These are phyloP conservation scores for Oryzias curvinotus DNA, from an alignment of 2,113 vertebrate species.

Conservation along the genomic window DNA sequence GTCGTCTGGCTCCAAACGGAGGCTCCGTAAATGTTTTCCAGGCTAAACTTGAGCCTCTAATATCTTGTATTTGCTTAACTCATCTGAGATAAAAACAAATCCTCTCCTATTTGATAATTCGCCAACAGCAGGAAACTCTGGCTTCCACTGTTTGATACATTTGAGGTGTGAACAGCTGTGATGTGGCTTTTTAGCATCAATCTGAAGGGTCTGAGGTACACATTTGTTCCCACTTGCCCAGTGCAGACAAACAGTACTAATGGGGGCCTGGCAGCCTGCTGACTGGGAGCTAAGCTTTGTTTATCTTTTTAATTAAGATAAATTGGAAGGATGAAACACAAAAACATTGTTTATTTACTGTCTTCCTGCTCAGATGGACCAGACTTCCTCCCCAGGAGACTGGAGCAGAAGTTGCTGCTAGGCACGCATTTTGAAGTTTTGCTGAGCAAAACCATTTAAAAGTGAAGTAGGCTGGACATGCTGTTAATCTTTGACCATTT, in stretches of 20 bases:
- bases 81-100: constrained; percentile 30
- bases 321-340: constrained; percentile 59
- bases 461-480: too few species aligned
- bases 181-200: constrained; percentile 6
- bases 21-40: constrained; percentile 38
- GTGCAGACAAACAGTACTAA: constrained; percentile 5
- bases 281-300: constrained; percentile 37
- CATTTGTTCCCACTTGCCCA: background rate
- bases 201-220: background rate
- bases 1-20: constrained; percentile 28
- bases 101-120: constrained; percentile 6
- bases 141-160: constrained; percentile 3
- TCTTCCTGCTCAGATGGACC: constrained; percentile 53
- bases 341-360: constrained; percentile 65
- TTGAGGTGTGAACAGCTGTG: constrained; percentile 16
- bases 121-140: background rate
- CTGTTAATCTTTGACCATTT: too few species aligned
- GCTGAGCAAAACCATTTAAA: too few species aligned
- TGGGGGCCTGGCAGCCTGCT: constrained; percentile 15
- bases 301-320: constrained; percentile 61
- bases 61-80: constrained; percentile 13
- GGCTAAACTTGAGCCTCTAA: constrained; percentile 31
- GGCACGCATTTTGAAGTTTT: too few species aligned
- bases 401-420: constrained; percentile 16
- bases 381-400: constrained; percentile 53